Evolutionary conservation across 2,113 vertebrate genomes (phyloP), one percentile per base, ranked within the genome.

Genomic region (Plectropomus leopardus): DNA sequence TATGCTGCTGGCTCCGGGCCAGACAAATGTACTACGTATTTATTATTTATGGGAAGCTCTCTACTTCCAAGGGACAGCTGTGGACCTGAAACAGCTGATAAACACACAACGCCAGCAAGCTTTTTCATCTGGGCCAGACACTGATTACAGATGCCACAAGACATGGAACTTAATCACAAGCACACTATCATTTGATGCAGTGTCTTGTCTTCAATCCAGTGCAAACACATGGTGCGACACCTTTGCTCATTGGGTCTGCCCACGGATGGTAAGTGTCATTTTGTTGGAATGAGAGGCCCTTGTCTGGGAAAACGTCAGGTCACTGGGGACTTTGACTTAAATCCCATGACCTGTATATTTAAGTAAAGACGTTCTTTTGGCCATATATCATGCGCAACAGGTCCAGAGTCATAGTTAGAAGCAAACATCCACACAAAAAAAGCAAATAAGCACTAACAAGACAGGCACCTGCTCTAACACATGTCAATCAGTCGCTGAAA

Each of bases 131-230:
- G 89, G 74, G 69, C 89, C 93, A 94, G 94, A 94, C 93, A 42
- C 90, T 95, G 94, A 95, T 95, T 95, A 96, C 94, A 96, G 94
- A 94, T 94, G 94, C 90, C 92, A 93, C 67, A 70, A 93, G 93
- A 91, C 94, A 84, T 76, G 80, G 81, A 90, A 90, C 88, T 91
- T 94, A 92, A 94, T 95, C 92, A 89, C 91, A 92, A 89, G 92
- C 91, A 94, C 67, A 64, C 94, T 82, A 94, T 92, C 90, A 91
- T 93, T 89, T 93, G 87, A 95, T 92, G 93, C 85, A 87, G 93
- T 88, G 83, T 40, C 89, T 92, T 66, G 89, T 89, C 89, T 90
- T 85, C 89, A 73, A 84, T 83, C 82, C 68, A 70, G 73, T 10
- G 68, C 83, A 77, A 88, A 86, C 89, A 92, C 91, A 83, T 80